Evolutionary conservation across 2,797 vertebrate genomes (phyloP).

Genomic region (Neosalanx taihuensis): DNA sequence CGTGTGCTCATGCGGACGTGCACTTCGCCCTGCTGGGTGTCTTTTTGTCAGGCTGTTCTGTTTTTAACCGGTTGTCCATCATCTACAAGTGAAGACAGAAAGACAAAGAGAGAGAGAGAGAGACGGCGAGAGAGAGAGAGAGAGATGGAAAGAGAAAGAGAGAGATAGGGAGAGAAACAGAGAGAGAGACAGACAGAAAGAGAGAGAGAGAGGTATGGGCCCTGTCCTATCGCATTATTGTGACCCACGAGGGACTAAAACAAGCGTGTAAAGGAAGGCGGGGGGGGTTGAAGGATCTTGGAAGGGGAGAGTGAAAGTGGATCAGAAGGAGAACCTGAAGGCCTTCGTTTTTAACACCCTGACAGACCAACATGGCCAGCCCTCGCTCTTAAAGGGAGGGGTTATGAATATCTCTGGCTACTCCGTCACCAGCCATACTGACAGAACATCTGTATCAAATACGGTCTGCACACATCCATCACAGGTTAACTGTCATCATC

Average conservation of each 20-base stretch:
- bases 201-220: constrained; percentile 31
- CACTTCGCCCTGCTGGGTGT: neutral
- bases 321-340: constrained; percentile 55
- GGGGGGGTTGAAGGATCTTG: constrained; percentile 2
- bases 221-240: constrained; percentile 62
- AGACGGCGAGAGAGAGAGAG: constrained; percentile 4
- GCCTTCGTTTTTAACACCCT: constrained; percentile 40
- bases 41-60: constrained; percentile 31
- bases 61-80: constrained; percentile 55
- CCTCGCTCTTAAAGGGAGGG: neutral
- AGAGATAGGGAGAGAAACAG: neutral
- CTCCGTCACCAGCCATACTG: no score
- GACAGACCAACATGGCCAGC: constrained; percentile 45
- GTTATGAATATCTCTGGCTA: no score
- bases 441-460: no score
- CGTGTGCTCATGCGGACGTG: neutral
- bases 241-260: constrained; percentile 55
- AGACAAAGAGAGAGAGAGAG: constrained; percentile 7
- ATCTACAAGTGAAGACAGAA: constrained; percentile 31
- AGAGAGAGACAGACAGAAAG: constrained; percentile 3
- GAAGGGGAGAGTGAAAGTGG: constrained; percentile 41
- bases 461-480: no score
- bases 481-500: neutral
- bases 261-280: constrained; percentile 23
- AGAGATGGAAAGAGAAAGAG: constrained; percentile 17